Evolutionary conservation across 2,113 vertebrate genomes (phyloP), one percentile per base, ranked within the genome.

Genomic region (Climacteris rufus): DNA sequence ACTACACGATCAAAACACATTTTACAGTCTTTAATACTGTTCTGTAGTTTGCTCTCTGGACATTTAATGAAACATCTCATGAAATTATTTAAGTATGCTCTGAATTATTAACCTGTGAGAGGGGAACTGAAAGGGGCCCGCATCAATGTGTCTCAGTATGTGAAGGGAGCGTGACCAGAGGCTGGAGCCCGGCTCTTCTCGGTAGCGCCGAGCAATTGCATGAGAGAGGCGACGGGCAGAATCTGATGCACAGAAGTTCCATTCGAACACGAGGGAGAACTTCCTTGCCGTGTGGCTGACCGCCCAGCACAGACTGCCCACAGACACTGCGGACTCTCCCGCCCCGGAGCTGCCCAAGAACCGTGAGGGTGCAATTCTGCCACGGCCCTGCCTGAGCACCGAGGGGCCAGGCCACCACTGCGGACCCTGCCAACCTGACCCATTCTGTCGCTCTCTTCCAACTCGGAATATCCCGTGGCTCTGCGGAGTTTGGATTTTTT

Each of bases 371-470:
- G 5, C 68, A 50, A 11, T 33, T 0, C 37, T 16, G 76, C 59
- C 33, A 2, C 9, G 57, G 2, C 30, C n/a, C 1, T 31, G 42
- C 20, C 24, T 8, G 14, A 42, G 75, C 35, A 50, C 11, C 17
- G 42, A 50, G 35, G 35, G 30, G 27, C 1, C 6, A 0, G 1
- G 10, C 35, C 0, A 1, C 30, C 50, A 10, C 7, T 6, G 14
- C 7, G 35, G 4, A 27, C 27, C 15, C 12, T 72, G 4, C 25
- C 18, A 50, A 11, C 50, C 31, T 18, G 7, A 64, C 21, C 42
- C 35, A 9, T 8, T 23, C n/a, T 30, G 20, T 8, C 25, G 11
- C 14, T 27, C 57, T 22, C 31, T 59, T 24, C 37, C 37, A 52
- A 4, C 12, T 21, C 77, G 17, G 23, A 27, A 17, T 19, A 44